Evolutionary conservation across 2,888 invertebrate genomes (phyloP).

Genomic region (Cryptocephalus primarius): DNA sequence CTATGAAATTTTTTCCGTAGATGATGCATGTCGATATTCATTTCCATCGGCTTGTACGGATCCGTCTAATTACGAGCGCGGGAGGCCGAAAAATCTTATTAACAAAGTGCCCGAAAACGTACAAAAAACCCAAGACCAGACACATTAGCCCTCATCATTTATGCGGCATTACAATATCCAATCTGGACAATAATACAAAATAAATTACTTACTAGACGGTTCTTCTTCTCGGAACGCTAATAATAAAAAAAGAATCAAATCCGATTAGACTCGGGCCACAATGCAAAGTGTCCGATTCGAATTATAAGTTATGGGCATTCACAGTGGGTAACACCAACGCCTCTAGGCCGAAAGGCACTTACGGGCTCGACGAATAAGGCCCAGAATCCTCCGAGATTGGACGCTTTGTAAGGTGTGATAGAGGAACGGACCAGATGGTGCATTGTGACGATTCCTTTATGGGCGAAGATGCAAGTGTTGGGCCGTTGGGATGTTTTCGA

Average conservation of each 20-base stretch:
- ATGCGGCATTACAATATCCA: neutral
- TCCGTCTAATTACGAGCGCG: too few species aligned
- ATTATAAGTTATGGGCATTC: slow-evolving; percentile 6
- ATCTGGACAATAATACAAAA: slow-evolving; percentile 5
- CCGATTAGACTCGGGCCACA: slow-evolving; percentile 5
- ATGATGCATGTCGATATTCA: too few species aligned
- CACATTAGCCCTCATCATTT: neutral
- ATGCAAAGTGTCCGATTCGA: slow-evolving; percentile 5
- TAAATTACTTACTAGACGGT: slow-evolving; percentile 2
- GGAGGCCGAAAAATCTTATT: too few species aligned
- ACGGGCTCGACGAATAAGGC: neutral
- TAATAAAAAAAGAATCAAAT: slow-evolving; percentile 2
- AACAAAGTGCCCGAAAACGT: neutral
- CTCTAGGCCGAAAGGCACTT: slow-evolving; percentile 1
- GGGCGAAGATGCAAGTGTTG: neutral
- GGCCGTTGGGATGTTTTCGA: too few species aligned
- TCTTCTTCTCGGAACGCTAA: neutral
- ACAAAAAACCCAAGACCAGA: neutral
- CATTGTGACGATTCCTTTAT: neutral
- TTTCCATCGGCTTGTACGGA: too few species aligned
- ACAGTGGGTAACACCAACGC: slow-evolving; percentile 3
- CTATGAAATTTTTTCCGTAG: too few species aligned
- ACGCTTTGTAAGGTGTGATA: neutral
- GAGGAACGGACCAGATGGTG: neutral
- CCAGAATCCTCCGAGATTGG: neutral